Conservation (phyloP, 2,113 vertebrate species). For the Barnardius zonarius region DNA sequence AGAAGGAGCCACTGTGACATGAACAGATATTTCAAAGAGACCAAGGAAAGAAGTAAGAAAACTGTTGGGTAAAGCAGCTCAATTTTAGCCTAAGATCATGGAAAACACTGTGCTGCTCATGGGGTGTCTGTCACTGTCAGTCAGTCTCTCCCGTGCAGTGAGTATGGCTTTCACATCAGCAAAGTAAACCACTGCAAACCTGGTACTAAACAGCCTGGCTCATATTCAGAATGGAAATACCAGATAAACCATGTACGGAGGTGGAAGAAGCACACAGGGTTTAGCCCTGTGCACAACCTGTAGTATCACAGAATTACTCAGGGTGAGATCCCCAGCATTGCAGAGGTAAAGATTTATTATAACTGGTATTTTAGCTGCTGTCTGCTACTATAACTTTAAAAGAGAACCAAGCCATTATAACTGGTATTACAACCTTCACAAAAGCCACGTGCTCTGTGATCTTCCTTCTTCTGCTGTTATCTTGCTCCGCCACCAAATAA, state of each 20-base stretch:
- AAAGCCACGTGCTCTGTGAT: accelerated
- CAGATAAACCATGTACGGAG: not conserved
- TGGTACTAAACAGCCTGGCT: not conserved
- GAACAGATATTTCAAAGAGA: not conserved
- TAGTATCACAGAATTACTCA: not conserved
- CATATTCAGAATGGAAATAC: not conserved
- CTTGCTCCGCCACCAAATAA: not conserved
- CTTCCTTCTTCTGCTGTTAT: not conserved
- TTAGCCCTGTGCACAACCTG: not conserved
- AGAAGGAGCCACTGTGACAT: not conserved
- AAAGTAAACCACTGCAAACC: not conserved
- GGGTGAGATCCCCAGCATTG: not conserved
- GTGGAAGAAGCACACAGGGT: not conserved
- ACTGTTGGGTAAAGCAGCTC: not conserved
- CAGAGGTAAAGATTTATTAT: too few species aligned
- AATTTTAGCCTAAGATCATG: not conserved
- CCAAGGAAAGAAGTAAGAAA: not conserved
- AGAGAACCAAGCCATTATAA: not conserved
- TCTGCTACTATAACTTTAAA: not conserved
- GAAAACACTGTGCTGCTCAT: not conserved
- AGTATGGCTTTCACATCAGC: not conserved
- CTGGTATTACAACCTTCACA: not conserved
- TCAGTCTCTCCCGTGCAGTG: too few species aligned
- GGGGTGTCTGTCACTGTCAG: not conserved
- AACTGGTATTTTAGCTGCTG: not conserved